Evolutionary conservation across 2,888 invertebrate species (phyloP).

Genomic region (Cataglyphis rosenhaueri): DNA sequence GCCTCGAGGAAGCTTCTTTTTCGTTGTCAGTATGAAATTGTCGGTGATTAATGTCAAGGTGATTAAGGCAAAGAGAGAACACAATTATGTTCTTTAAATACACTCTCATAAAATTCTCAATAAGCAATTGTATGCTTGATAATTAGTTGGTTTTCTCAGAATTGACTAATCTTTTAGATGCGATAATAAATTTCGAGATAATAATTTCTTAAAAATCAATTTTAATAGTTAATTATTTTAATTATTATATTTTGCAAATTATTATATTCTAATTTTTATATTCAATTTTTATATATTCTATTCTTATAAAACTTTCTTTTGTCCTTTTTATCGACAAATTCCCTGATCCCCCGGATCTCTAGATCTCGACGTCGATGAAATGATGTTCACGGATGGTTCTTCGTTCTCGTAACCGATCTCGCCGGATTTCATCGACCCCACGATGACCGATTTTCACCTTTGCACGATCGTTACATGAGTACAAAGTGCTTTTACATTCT

Average conservation of each 20-base stretch:
- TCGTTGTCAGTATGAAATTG: conserved; percentile 33
- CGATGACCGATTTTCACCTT: conserved; percentile 55
- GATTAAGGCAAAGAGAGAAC: conserved; percentile 26
- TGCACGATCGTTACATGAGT: conserved; percentile 49
- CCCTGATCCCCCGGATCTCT: background rate
- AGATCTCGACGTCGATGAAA: background rate
- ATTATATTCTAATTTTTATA: background rate
- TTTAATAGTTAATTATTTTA: background rate
- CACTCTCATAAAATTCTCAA: background rate
- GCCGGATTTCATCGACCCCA: conserved; percentile 40
- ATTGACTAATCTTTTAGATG: background rate
- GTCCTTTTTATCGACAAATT: background rate
- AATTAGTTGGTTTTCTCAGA: conserved; percentile 7
- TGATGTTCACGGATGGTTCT: background rate
- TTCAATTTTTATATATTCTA: background rate
- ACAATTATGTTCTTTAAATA: conserved; percentile 20
- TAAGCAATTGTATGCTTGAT: background rate
- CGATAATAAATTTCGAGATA: background rate
- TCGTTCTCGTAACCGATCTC: background rate
- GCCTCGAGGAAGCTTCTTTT: background rate
- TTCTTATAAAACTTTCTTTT: background rate
- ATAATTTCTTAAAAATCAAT: background rate
- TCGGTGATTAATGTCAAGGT: conserved; percentile 59
- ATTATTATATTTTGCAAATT: background rate
- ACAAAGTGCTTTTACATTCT: conserved; percentile 49